Conservation (phyloP, 2,113 vertebrate species). For the Lanius collurio region DNA sequence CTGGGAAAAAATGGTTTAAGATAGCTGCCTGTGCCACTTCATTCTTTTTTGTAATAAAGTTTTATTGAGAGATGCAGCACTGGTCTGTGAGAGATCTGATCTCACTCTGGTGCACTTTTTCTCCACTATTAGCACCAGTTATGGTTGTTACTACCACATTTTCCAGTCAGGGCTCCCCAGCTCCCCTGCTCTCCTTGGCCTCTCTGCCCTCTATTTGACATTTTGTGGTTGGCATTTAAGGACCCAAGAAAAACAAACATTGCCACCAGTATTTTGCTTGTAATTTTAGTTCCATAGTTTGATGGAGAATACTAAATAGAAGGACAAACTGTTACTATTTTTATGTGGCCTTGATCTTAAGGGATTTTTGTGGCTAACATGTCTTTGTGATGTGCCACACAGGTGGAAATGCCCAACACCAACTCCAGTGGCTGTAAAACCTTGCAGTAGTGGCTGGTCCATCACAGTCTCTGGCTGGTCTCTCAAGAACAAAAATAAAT, state of each 20-base stretch:
- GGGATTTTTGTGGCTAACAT: background rate
- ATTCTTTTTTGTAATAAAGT: background rate
- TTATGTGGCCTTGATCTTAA: background rate
- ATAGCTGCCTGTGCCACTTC: background rate
- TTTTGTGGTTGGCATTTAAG: background rate
- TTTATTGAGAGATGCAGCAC: background rate
- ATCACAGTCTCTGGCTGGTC: background rate
- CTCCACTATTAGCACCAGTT: background rate
- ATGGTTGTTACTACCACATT: background rate
- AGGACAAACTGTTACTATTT: background rate
- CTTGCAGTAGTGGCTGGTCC: background rate
- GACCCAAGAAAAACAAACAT: background rate
- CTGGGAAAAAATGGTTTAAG: background rate
- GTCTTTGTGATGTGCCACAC: background rate
- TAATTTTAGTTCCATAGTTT: background rate
- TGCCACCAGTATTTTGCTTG: background rate
- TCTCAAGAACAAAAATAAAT: background rate
- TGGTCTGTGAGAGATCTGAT: background rate
- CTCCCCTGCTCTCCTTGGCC: background rate
- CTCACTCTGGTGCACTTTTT: background rate
- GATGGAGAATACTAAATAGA: background rate
- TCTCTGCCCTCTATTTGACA: background rate
- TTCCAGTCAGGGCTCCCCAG: background rate
- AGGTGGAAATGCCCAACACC: background rate
- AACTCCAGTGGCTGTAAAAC: background rate